These are phyloP conservation scores for Mimumesa dahlbomi DNA, from an alignment of 2,888 invertebrate genomes.

Conservation along the genomic window DNA sequence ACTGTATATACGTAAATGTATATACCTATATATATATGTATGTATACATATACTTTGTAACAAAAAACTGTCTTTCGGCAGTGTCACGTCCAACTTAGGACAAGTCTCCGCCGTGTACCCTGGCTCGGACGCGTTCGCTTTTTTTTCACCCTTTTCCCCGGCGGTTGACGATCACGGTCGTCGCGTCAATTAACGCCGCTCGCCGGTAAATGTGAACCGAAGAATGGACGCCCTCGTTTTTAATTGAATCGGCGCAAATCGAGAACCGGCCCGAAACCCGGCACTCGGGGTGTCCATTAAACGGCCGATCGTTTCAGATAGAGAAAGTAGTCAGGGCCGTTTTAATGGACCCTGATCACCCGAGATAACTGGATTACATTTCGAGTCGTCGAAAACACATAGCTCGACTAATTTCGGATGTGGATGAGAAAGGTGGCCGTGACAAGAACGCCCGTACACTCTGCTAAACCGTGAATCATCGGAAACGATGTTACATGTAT, in stretches of 20 bases:
- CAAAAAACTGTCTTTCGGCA: no score
- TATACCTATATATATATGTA: no score
- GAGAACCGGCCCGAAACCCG: conserved; percentile 52
- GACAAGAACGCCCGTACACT: not conserved
- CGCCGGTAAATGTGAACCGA: conserved; percentile 50
- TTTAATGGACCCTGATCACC: conserved; percentile 65
- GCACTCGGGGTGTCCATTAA: conserved; percentile 64
- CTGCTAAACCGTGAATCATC: no score
- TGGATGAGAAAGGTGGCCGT: conserved; percentile 14
- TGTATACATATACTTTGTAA: no score
- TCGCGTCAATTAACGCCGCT: conserved; percentile 63
- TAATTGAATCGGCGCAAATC: conserved; percentile 63
- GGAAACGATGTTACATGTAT: no score
- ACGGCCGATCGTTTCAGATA: conserved; percentile 65
- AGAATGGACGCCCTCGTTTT: conserved; percentile 61
- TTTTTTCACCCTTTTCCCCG: conserved; percentile 30
- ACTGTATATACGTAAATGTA: no score
- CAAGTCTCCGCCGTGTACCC: no score
- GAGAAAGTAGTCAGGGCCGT: conserved; percentile 62
- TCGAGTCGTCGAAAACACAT: conserved; percentile 44
- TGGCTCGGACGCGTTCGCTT: conserved; percentile 22
- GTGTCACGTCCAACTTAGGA: no score
- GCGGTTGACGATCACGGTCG: conserved; percentile 55
- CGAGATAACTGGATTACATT: conserved; percentile 64
- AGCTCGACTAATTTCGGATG: conserved; percentile 46